Conservation (phyloP, 2,797 vertebrate genomes). For the Lagorchestes hirsutus region DNA sequence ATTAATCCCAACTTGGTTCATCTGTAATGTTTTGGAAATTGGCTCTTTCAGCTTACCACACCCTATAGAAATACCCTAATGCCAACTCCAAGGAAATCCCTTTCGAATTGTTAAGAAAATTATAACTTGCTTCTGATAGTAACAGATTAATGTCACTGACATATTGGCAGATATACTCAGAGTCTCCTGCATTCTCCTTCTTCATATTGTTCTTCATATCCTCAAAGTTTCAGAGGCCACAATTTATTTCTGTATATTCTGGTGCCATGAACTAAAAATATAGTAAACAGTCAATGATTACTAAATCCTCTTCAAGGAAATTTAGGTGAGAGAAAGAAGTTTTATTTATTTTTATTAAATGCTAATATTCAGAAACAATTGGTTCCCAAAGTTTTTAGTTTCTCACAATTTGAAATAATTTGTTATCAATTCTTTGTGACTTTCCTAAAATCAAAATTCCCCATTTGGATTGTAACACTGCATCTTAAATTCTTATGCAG, state of each 20-base stretch:
- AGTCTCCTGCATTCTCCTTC: neutral
- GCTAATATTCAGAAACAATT: constrained; percentile 12
- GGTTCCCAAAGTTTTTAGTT: constrained; percentile 24
- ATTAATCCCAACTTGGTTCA: constrained; percentile 51
- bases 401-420: neutral
- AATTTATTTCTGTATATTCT: constrained; percentile 18
- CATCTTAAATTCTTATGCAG: neutral
- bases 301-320: constrained; percentile 31
- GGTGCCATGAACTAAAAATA: neutral
- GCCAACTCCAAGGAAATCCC: constrained; percentile 65
- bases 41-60: constrained; percentile 44
- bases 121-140: constrained; percentile 15
- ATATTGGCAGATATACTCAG: constrained; percentile 5
- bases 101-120: constrained; percentile 59
- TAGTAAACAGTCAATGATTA: neutral
- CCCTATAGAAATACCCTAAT: constrained; percentile 5
- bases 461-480: neutral
- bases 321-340: constrained; percentile 58
- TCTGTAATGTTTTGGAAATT: constrained; percentile 38
- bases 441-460: constrained; percentile 2
- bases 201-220: neutral
- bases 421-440: neutral
- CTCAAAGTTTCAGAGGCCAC: neutral
- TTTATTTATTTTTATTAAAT: constrained; percentile 1
- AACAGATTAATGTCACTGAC: constrained; percentile 27